Evolutionary conservation across 1,140 invertebrate species (phyloP), one percentile per base, ranked within the genome.

Genomic region (Andricus grossulariae): DNA sequence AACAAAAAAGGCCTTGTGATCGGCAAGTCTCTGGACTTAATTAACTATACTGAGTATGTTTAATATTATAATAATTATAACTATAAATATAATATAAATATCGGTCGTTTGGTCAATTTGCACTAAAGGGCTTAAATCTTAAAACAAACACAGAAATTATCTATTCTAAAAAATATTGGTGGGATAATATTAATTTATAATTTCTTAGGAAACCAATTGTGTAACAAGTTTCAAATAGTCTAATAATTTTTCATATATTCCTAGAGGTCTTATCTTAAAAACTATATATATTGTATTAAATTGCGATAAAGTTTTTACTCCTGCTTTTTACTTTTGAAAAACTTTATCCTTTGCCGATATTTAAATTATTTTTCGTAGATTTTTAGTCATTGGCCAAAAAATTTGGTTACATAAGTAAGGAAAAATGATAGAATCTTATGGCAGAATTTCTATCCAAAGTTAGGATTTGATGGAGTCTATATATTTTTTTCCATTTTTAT

Each of bases 1-100:
- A 77, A 72, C 39, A 60, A 60, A 60, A 21, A 25, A 15, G 25
- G 15, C 21, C 5, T 60, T 25, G 25, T 60, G 72, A 74, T 83
- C 66, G 80, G 77, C 82, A 81, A 79, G 72, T 79, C 50, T 80
- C 70, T 32, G 18, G 72, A 45, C 73, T 80, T 84, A 82, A 78
- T 70, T 66, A 78, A 79, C 57, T 84, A 84, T 32, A 54, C 77
- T 79, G 83, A 84, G 80, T 84, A 84, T 82, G 50, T 73, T 50
- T 74, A 83, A 79, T 80, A 83, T 81, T 80, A 70, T 79, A 25
- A 82, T 45, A 45, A 45, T 45, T 45, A 45, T 45, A 45, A 39
- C n/a, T 39, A 66, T 39, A 39, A 45, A 66, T 15, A 66, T 60
- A 57, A 60, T 45, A 45, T 45, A 45, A 54, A 54, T 54, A 54